phyloP scores from a whole-genome alignment of 2,113 vertebrate species.

The Camarhynchus parvulus region DNA sequence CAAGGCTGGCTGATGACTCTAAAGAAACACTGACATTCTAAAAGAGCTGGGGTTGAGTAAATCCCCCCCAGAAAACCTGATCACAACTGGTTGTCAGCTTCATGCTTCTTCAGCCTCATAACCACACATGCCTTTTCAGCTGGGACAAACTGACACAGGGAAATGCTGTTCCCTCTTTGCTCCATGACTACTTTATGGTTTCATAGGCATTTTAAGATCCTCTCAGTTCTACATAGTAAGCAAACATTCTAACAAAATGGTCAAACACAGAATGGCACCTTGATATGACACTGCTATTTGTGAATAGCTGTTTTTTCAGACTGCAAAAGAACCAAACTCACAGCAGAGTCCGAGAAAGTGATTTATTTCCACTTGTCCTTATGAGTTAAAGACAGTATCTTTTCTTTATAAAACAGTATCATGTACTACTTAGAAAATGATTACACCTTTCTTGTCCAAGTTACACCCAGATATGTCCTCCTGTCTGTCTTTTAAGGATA shows the following conservation, averaged over 20 bases:
- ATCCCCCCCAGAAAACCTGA: neutral
- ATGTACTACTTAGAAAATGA: constrained; percentile 74
- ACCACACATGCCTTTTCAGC: neutral
- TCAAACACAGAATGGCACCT: neutral
- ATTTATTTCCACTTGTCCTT: constrained; percentile 78
- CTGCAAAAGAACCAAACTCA: neutral
- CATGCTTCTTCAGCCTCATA: rapidly evolving
- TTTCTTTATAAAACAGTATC: constrained; percentile 75
- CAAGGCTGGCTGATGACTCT: neutral
- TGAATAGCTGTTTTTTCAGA: neutral
- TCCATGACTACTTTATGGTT: neutral
- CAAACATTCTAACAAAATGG: neutral
- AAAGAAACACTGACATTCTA: neutral
- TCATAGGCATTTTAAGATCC: neutral
- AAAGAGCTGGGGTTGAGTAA: neutral
- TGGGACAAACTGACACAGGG: neutral
- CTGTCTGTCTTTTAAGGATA: constrained; percentile 31
- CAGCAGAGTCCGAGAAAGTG: constrained; percentile 42
- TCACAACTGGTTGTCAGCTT: neutral
- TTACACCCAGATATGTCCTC: constrained; percentile 15
- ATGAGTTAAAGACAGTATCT: constrained; percentile 71
- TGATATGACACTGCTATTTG: neutral
- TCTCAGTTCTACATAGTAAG: neutral
- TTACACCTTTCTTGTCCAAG: constrained; percentile 61
- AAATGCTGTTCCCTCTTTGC: neutral